phyloP scores from a whole-genome alignment of 2,113 vertebrate species.

The Upupa epops region DNA sequence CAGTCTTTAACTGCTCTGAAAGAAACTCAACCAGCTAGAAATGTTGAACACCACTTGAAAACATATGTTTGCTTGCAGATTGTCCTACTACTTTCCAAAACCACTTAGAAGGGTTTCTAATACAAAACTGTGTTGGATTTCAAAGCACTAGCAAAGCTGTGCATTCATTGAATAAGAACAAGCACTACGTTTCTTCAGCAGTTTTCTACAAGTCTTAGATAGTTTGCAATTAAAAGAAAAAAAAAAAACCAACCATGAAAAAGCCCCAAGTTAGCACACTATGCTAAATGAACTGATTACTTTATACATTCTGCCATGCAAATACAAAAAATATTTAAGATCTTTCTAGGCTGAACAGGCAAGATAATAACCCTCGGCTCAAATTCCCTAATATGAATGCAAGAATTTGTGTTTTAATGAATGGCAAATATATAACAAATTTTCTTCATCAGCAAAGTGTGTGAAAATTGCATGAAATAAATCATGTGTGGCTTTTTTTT shows the following conservation, averaged over 20 bases:
- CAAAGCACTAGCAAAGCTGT: neutral
- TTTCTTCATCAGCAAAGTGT: conserved; percentile 24
- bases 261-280: neutral
- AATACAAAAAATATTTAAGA: conserved; percentile 38
- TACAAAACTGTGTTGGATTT: neutral
- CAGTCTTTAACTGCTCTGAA: neutral
- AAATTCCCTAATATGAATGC: conserved; percentile 11
- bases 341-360: neutral
- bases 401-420: conserved; percentile 22
- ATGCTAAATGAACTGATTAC: neutral
- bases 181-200: neutral
- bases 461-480: conserved; percentile 27
- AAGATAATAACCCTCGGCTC: conserved; percentile 18
- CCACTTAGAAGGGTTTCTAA: neutral
- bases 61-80: neutral
- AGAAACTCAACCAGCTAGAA: neutral
- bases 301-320: neutral
- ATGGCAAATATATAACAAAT: conserved; percentile 20
- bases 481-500: neutral
- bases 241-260: neutral
- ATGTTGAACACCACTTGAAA: neutral
- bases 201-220: neutral
- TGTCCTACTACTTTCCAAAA: neutral
- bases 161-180: neutral
- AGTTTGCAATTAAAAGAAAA: neutral